Evolutionary conservation across 2,888 invertebrate species (phyloP).

Genomic region (Drosophila sordidula): DNA sequence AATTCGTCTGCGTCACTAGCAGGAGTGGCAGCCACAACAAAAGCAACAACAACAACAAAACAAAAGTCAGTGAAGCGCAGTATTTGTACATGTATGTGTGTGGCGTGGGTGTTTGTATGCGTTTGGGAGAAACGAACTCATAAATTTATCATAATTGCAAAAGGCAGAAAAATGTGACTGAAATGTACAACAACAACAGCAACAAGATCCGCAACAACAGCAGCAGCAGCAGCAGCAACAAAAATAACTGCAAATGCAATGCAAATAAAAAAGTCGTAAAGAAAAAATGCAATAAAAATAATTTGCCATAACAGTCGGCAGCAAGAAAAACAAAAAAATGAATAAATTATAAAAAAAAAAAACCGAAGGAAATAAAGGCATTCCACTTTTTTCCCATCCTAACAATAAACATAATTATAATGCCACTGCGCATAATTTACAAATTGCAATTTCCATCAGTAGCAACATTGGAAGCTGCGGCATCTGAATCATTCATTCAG

Average conservation of each 20-base stretch:
- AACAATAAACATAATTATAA: constrained; percentile 42
- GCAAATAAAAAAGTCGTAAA: constrained; percentile 61
- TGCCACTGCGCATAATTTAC: constrained; percentile 41
- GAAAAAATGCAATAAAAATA: constrained; percentile 76
- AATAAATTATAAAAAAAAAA: not conserved
- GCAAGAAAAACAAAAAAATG: constrained; percentile 7
- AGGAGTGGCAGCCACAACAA: constrained; percentile 51
- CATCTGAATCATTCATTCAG: constrained; percentile 28
- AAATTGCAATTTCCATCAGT: constrained; percentile 43
- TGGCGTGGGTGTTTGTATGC: constrained; percentile 19
- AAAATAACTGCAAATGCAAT: constrained; percentile 33
- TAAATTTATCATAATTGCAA: constrained; percentile 82
- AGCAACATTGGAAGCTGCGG: constrained; percentile 6
- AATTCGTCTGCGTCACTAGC: constrained; percentile 67
- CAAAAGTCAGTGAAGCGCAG: constrained; percentile 53
- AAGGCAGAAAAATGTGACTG: constrained; percentile 74
- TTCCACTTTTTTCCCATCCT: constrained; percentile 37
- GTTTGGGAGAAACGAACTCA: constrained; percentile 80
- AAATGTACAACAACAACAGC: constrained; percentile 54
- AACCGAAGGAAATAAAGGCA: constrained; percentile 2
- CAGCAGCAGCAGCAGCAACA: constrained; percentile 30
- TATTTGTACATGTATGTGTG: constrained; percentile 18
- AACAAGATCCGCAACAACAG: constrained; percentile 17
- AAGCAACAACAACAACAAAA: constrained; percentile 20
- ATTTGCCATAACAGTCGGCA: constrained; percentile 51